Percentiles rank a stretch among this genome's conserved stretches.
These are phyloP conservation scores for Sminthurinus aureus DNA, from an alignment of 2,888 invertebrate genomes.

Conservation along the genomic window DNA sequence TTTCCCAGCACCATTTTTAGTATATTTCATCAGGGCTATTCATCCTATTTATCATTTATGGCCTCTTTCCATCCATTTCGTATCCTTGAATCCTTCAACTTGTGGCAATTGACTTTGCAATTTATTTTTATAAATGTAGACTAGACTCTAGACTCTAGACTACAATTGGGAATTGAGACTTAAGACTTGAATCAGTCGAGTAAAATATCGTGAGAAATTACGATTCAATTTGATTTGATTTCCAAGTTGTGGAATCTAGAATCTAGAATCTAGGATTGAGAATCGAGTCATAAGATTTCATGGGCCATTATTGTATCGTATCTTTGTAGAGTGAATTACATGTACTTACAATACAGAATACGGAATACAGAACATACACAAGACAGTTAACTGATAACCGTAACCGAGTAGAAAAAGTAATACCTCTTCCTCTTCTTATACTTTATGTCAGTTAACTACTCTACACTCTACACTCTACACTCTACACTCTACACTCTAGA, in stretches of 20 bases:
- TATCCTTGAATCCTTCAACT: background rate
- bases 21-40: too few relatives aligned
- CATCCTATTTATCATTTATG: too few relatives aligned
- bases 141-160: background rate
- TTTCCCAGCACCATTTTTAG: too few relatives aligned
- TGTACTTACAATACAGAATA: too few relatives aligned
- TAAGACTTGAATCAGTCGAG: too few relatives aligned
- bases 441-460: background rate
- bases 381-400: background rate
- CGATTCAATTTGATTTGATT: slow-evolving; percentile 28
- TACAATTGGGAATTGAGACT: background rate
- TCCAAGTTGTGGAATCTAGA: background rate
- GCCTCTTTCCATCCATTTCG: background rate
- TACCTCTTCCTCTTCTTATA: background rate
- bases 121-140: too few relatives aligned
- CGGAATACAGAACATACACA: background rate
- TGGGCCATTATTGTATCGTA: slow-evolving; percentile 5
- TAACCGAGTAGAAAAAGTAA: background rate
- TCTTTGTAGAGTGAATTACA: background rate
- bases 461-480: background rate
- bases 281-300: slow-evolving; percentile 13
- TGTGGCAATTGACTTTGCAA: too few relatives aligned
- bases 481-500: too few relatives aligned
- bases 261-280: too few relatives aligned
- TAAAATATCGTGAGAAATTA: slow-evolving; percentile 14